These are phyloP conservation scores for Sarcoramphus papa DNA, from an alignment of 2,797 vertebrate species.

Conservation along the genomic window DNA sequence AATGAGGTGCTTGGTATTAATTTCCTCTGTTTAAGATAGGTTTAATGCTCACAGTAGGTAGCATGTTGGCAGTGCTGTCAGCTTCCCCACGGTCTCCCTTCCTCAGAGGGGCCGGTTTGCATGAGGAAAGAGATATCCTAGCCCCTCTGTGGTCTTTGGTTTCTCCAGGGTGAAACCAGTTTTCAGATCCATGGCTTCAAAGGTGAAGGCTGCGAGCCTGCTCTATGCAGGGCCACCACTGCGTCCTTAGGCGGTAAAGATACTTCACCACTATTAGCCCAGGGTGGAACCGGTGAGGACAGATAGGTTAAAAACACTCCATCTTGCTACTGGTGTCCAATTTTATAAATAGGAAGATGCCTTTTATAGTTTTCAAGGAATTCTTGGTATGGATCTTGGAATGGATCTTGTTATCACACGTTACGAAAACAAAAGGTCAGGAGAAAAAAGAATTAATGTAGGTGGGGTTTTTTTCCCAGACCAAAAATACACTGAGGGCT, in stretches of 20 bases:
- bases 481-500: background rate
- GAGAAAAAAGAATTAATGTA: background rate
- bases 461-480: rapidly evolving
- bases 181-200: background rate
- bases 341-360: background rate
- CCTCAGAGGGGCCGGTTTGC: rapidly evolving
- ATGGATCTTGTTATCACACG: background rate
- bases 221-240: background rate
- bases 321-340: background rate
- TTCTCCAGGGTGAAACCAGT: background rate
- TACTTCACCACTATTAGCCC: background rate
- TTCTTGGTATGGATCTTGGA: background rate
- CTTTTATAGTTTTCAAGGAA: background rate
- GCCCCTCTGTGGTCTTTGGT: background rate
- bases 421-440: background rate
- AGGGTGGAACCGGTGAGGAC: background rate
- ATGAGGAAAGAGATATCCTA: background rate
- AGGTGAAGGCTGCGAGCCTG: background rate
- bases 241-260: rapidly evolving
- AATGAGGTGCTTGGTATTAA: background rate
- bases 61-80: background rate
- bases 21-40: slow-evolving; percentile 17
- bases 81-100: background rate
- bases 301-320: background rate
- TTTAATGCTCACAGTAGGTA: background rate